Evolutionary conservation across 2,797 vertebrate species (phyloP).

Genomic region (Melanotaenia trifasciata): DNA sequence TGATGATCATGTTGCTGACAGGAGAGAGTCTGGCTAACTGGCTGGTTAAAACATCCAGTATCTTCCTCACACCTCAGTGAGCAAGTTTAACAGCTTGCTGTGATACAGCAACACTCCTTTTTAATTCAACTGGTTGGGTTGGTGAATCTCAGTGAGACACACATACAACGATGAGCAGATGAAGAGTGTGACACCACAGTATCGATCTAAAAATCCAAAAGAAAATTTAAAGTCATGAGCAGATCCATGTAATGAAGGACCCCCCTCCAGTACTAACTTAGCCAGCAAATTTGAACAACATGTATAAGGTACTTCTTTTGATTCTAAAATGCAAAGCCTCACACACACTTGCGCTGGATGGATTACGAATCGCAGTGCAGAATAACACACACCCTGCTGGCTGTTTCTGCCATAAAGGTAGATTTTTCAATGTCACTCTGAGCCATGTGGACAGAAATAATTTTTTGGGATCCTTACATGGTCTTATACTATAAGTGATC

Average conservation of each 20-base stretch:
- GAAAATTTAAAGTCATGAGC: not conserved
- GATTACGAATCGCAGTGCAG: conserved; percentile 24
- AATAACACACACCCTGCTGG: conserved; percentile 23
- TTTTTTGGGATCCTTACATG: conserved; percentile 14
- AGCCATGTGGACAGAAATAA: conserved; percentile 1
- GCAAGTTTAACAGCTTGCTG: conserved; percentile 24
- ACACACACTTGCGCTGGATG: conserved; percentile 6
- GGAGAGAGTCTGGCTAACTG: conserved; percentile 26
- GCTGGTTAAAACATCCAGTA: conserved; percentile 16
- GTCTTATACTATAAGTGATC: conserved; percentile 28
- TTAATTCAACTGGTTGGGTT: not conserved
- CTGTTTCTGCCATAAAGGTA: conserved; percentile 8
- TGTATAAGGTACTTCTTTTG: not conserved
- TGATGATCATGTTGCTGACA: conserved; percentile 29
- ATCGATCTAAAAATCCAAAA: not conserved
- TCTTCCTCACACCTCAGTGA: conserved; percentile 37
- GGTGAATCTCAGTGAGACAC: not conserved
- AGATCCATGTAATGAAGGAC: not conserved
- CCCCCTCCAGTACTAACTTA: not conserved
- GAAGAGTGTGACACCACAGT: not conserved
- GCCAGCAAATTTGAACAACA: not conserved
- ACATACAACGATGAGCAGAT: not conserved
- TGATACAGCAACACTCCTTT: conserved; percentile 17
- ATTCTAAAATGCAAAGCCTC: not conserved
- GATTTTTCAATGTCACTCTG: conserved; percentile 29